Evolutionary conservation across 2,888 invertebrate species (phyloP).

Genomic region (Coelogynopora nodosa): DNA sequence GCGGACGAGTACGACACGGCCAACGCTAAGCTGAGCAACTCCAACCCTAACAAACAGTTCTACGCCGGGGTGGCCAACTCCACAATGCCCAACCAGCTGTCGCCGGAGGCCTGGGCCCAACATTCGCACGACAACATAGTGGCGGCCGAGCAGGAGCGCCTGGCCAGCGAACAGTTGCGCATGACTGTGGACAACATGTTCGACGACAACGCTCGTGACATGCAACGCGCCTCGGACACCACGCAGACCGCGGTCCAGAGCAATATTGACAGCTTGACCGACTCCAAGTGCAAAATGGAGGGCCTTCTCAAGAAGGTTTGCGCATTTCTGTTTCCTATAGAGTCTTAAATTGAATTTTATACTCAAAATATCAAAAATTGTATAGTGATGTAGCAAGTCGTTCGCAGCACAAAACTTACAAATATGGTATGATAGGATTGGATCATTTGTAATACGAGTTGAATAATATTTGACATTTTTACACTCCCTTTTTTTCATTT

Average conservation of each 20-base stretch:
- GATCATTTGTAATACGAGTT: no score
- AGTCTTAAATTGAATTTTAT: no score
- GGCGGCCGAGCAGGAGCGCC: conserved; percentile 72
- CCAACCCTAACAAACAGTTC: conserved; percentile 70
- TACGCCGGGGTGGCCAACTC: conserved; percentile 76
- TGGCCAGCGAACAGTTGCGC: conserved; percentile 72
- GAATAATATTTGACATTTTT: no score
- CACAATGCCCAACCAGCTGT: conserved; percentile 78
- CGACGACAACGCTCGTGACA: conserved; percentile 73
- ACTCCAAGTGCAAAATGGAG: conserved; percentile 66
- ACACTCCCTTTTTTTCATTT: no score
- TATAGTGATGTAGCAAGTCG: no score
- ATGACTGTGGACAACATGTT: conserved; percentile 71
- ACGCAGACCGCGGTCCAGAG: conserved; percentile 75
- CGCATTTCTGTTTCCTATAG: no score
- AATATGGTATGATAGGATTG: no score
- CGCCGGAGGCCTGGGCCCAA: conserved; percentile 79
- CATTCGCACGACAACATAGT: conserved; percentile 75
- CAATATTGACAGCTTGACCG: conserved; percentile 69
- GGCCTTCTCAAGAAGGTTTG: conserved; percentile 68
- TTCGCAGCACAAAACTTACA: no score
- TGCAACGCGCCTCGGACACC: conserved; percentile 76
- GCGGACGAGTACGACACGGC: conserved; percentile 73
- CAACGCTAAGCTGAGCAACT: conserved; percentile 70
- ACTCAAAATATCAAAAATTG: no score